These are phyloP conservation scores for Oligia strigilis DNA, from an alignment of 2,888 invertebrate species.

Conservation along the genomic window DNA sequence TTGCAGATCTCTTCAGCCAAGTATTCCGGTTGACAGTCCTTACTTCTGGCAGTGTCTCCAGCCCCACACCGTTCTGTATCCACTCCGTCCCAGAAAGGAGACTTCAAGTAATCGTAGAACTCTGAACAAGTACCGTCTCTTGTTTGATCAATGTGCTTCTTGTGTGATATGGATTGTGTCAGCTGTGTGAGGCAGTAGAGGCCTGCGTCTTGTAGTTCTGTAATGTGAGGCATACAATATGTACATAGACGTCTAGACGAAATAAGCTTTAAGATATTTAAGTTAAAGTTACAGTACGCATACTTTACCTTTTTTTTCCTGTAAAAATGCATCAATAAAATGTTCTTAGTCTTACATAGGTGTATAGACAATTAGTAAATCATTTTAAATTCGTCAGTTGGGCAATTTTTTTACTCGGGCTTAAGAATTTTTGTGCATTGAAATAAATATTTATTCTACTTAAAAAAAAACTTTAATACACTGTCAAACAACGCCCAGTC, in stretches of 20 bases:
- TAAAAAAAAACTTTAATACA: neutral
- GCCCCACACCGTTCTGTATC: constrained; percentile 63
- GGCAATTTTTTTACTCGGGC: neutral
- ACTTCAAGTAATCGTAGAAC: constrained; percentile 79
- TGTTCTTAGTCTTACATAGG: no score
- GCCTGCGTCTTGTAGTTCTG: constrained; percentile 82
- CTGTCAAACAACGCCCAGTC: no score
- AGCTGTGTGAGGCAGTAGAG: constrained; percentile 81
- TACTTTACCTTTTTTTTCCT: no score
- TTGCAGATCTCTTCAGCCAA: constrained; percentile 82
- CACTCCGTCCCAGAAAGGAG: constrained; percentile 63
- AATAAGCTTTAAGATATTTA: no score
- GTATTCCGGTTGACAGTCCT: constrained; percentile 83
- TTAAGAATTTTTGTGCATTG: neutral
- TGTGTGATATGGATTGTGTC: constrained; percentile 74
- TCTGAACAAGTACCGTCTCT: constrained; percentile 73
- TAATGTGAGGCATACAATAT: constrained; percentile 53
- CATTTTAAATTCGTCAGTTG: neutral
- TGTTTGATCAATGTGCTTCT: constrained; percentile 74
- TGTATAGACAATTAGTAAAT: neutral
- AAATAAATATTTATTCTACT: neutral
- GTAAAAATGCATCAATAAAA: no score
- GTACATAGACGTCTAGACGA: neutral
- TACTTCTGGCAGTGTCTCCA: constrained; percentile 69
- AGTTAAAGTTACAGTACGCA: no score